Percentiles rank a stretch among this genome's conserved stretches.
Conservation (phyloP, 1,140 invertebrate genomes). For the Gonioctena quinquepunctata region DNA sequence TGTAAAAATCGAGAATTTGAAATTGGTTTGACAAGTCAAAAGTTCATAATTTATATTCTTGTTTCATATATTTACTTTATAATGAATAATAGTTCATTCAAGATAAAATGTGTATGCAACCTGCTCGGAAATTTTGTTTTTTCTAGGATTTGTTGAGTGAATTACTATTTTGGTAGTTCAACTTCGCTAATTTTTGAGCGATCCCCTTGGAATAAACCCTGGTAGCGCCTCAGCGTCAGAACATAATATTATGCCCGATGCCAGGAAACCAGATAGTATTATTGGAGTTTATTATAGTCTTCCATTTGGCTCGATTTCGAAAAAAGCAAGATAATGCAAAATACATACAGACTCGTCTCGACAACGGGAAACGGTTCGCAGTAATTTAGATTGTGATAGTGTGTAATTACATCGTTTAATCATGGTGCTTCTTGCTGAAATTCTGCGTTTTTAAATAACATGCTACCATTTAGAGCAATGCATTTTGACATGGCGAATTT, state of each 20-base stretch:
- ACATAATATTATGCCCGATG: conserved; percentile 28
- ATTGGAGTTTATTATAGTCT: conserved; percentile 27
- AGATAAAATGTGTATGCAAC: too few relatives aligned
- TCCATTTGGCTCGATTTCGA: conserved; percentile 18
- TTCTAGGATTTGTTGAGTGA: too few relatives aligned
- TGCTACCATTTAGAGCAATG: neutral
- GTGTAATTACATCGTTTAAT: conserved; percentile 26
- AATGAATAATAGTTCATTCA: too few relatives aligned
- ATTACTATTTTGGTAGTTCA: too few relatives aligned
- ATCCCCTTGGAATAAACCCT: too few relatives aligned
- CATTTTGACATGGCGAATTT: conserved; percentile 1
- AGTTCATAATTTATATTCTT: too few relatives aligned
- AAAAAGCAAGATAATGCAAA: conserved; percentile 27
- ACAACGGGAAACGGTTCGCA: conserved; percentile 26
- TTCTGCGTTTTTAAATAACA: conserved; percentile 10
- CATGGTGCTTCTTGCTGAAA: conserved; percentile 12
- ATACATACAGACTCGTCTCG: conserved; percentile 18
- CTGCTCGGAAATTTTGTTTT: too few relatives aligned
- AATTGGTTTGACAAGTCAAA: too few relatives aligned
- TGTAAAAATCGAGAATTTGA: too few relatives aligned
- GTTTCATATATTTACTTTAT: too few relatives aligned
- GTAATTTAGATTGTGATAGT: conserved; percentile 26
- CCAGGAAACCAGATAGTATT: conserved; percentile 25
- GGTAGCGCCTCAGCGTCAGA: too few relatives aligned
- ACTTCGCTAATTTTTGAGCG: too few relatives aligned